Conservation (phyloP, 2,113 vertebrate genomes). For the Nymphicus hollandicus region DNA sequence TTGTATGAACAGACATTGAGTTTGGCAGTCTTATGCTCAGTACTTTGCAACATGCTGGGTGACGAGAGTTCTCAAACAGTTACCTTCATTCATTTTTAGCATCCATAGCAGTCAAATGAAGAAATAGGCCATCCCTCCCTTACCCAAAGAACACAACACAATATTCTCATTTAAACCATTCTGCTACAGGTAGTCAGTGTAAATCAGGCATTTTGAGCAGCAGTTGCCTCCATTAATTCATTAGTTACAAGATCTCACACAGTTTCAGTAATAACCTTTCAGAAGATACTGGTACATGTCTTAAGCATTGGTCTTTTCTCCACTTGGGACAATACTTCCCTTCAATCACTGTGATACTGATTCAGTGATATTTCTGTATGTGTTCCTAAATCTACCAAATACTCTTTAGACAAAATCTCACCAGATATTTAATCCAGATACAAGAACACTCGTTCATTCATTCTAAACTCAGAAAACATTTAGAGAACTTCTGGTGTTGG, state of each 20-base stretch:
- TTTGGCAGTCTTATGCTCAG: not conserved
- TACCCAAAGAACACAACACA: fast-evolving
- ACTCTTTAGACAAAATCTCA: not conserved
- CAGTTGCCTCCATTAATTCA: not conserved
- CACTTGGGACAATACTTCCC: not conserved
- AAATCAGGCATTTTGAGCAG: not conserved
- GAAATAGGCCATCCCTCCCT: not conserved
- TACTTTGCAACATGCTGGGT: not conserved
- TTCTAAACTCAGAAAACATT: not conserved
- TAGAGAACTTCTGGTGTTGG: not conserved
- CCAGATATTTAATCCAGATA: not conserved
- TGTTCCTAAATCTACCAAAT: not conserved
- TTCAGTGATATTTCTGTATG: not conserved
- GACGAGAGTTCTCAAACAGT: not conserved
- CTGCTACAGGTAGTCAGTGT: not conserved
- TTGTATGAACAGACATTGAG: not conserved
- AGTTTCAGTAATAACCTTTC: not conserved
- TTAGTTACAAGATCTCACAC: not conserved
- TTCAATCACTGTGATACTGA: not conserved
- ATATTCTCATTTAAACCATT: not conserved
- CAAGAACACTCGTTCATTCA: not conserved
- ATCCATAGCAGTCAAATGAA: not conserved
- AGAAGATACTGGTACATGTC: not conserved
- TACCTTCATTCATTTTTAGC: not conserved
- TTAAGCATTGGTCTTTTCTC: not conserved